phyloP scores from a whole-genome alignment of 2,797 vertebrate species.

The Clamator glandarius region DNA sequence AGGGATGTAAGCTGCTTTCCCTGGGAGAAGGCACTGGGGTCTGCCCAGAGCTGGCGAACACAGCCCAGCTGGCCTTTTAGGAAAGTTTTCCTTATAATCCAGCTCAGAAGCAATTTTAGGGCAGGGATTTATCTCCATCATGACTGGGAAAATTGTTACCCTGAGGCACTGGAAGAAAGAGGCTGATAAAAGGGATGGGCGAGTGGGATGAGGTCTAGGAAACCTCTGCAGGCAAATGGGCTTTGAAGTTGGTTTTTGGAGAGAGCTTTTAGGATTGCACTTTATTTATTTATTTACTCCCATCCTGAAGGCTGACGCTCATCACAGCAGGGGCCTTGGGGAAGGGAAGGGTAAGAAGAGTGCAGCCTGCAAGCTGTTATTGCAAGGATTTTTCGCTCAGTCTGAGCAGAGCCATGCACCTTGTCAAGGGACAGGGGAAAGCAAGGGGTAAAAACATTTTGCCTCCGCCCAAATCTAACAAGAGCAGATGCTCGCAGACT shows the following conservation, averaged over 20 bases:
- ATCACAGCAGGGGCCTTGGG: fast-evolving
- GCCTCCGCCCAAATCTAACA: neutral
- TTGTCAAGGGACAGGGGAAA: neutral
- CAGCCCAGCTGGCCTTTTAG: slow-evolving; percentile 23
- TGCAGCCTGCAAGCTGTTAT: neutral
- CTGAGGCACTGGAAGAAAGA: neutral
- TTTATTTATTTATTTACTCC: neutral
- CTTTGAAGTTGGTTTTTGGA: neutral
- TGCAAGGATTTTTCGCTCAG: fast-evolving
- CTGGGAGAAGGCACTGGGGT: fast-evolving
- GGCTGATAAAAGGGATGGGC: neutral
- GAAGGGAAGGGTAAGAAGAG: neutral
- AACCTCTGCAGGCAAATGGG: neutral
- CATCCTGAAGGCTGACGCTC: neutral
- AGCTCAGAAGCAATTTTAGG: neutral
- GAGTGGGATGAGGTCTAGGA: neutral
- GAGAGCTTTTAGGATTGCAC: fast-evolving
- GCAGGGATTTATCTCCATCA: slow-evolving; percentile 1
- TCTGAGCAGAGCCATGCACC: neutral
- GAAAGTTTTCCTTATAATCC: neutral
- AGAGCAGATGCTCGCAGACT: neutral
- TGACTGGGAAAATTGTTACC: neutral
- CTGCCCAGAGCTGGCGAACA: neutral
- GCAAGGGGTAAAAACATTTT: neutral
- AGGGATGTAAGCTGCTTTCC: slow-evolving; percentile 17